Evolutionary conservation across 2,888 invertebrate species (phyloP).

Genomic region (Lithophane ornitopus): DNA sequence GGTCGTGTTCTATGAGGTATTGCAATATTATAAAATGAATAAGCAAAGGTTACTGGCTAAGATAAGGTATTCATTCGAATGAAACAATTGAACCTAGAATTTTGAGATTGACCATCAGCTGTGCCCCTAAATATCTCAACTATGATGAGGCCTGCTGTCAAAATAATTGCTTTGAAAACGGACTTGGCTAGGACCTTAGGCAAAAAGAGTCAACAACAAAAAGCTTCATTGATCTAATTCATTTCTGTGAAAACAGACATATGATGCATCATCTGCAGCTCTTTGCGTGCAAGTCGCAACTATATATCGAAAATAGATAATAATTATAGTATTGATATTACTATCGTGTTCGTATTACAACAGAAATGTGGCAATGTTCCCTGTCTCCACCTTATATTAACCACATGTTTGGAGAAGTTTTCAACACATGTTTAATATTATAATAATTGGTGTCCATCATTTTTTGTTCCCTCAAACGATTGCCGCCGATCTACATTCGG

Average conservation of each 20-base stretch:
- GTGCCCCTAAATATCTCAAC: background rate
- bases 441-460: constrained; percentile 27
- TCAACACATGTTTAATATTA: constrained; percentile 57
- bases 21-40: constrained; percentile 9
- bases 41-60: background rate
- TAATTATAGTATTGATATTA: constrained; percentile 15
- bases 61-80: background rate
- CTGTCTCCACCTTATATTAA: constrained; percentile 35
- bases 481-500: constrained; percentile 11
- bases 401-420: constrained; percentile 42
- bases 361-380: constrained; percentile 28
- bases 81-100: constrained; percentile 1
- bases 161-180: background rate
- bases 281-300: constrained; percentile 44
- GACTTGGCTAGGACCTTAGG: background rate
- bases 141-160: background rate
- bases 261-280: constrained; percentile 30
- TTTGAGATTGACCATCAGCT: background rate
- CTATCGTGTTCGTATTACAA: constrained; percentile 32
- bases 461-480: constrained; percentile 27
- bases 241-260: constrained; percentile 14
- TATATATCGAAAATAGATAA: constrained; percentile 24
- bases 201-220: background rate
- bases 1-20: background rate
- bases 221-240: constrained; percentile 6